Percentiles rank a stretch among this genome's conserved stretches.
Evolutionary conservation across 2,888 invertebrate species (phyloP).

Genomic region (Physocephala rufipes): DNA sequence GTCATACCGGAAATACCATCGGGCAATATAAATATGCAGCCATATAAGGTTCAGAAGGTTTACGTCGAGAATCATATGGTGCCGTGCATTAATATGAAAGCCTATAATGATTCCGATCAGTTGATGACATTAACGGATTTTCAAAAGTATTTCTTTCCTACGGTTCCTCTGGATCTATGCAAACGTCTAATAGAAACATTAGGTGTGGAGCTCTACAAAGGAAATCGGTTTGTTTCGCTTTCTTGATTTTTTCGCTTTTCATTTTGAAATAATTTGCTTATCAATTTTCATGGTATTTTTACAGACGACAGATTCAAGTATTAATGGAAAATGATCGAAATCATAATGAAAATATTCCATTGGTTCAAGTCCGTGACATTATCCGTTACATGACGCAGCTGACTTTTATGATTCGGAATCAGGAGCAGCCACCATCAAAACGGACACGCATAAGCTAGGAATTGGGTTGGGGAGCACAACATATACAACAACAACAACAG

Average conservation of each 20-base stretch:
- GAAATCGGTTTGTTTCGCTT: slow-evolving; percentile 77
- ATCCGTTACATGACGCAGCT: slow-evolving; percentile 87
- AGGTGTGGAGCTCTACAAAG: slow-evolving; percentile 81
- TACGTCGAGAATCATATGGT: slow-evolving; percentile 83
- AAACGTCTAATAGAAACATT: slow-evolving; percentile 83
- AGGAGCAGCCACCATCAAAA: slow-evolving; percentile 64
- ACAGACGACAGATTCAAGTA: slow-evolving; percentile 78
- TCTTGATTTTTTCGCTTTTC: neutral
- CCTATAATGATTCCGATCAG: slow-evolving; percentile 82
- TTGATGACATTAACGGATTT: slow-evolving; percentile 85
- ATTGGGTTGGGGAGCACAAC: slow-evolving; percentile 67
- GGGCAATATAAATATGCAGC: slow-evolving; percentile 75
- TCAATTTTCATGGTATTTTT: neutral
- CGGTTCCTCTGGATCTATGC: slow-evolving; percentile 77
- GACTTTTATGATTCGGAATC: slow-evolving; percentile 79
- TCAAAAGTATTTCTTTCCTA: slow-evolving; percentile 82
- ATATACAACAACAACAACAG: slow-evolving; percentile 57
- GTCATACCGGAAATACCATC: slow-evolving; percentile 76
- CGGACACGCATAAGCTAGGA: slow-evolving; percentile 66
- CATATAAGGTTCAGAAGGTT: slow-evolving; percentile 84
- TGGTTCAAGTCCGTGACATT: slow-evolving; percentile 84
- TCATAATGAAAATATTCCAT: slow-evolving; percentile 77
- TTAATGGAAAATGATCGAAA: slow-evolving; percentile 80
- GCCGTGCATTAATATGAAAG: slow-evolving; percentile 87
- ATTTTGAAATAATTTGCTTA: neutral